Base-by-base conservation (phyloP, 1,140 invertebrate species). In the Potamilus streckersoni region DNA sequence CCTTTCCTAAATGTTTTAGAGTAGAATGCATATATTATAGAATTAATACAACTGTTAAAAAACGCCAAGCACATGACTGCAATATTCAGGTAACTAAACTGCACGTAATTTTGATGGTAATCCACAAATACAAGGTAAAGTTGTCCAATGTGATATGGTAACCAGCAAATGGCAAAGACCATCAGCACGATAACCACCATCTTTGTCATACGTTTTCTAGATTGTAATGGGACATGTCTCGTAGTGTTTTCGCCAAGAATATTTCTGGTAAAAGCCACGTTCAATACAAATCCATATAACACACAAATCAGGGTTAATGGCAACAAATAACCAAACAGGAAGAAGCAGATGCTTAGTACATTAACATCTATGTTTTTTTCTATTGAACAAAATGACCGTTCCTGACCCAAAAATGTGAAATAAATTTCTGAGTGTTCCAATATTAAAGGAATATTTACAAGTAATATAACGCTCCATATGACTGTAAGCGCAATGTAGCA, bases 211-310 rank as follows among this genome's bases (percentile, higher is more conserved):
- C 27, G 27, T 31, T 31, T 2, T 31, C 4, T 31, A 31, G 27
- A 31, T 31, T 31, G 27, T 31, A 31, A 31, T 4, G 2, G 27
- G 27, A 31, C 27, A 31, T 2, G 27, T 84, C 95, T 92, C 49
- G 93, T 93, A 57, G 92, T 91, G 78, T 92, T 93, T 13, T 93
- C 94, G 23, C 94, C 94, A 1, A 95, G 94, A 38, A 93, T 88
- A 56, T 83, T 89, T 12, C 90, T 91, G 73, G 93, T 94, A 60
- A 85, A 83, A 72, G 84, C 82, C 69, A 86, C 95, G 93, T 94
- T 93, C 82, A 98, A 90, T 95, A 99, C 97, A 79, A 95, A 93
- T 85, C 97, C 93, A 89, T 99, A 99, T 62, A 98, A 92, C 63
- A 95, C 93, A 85, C 94, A 95, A 83, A 97, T 97, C 78, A 97